Evolutionary conservation across 2,797 vertebrate genomes (phyloP), one percentile per base, ranked within the genome.

Genomic region (Iguana delicatissima): DNA sequence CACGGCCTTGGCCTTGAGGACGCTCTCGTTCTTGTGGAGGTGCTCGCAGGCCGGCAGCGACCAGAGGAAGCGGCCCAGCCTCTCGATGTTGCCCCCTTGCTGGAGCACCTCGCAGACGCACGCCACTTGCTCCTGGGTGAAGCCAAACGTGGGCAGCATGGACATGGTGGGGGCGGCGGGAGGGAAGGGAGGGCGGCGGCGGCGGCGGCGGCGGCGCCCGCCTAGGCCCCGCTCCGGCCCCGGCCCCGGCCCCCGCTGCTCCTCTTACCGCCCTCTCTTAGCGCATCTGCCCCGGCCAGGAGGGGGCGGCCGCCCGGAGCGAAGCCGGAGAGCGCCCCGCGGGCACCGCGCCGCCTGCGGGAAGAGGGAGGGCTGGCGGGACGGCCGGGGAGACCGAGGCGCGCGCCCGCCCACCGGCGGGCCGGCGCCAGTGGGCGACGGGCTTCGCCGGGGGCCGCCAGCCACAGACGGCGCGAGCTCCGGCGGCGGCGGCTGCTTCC

Each of bases 71-170:
- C 99, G 98, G 52, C 99, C 99, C 95, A 99, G 98, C 74, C 99
- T 96, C 97, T 99, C 99, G 94, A 99, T 99, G 97, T 99, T 99
- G 91, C 99, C 99, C 77, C 99, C 99, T 97, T 99, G 99, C 94
- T 99, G 99, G 93, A 99, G 98, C 91, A 99, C 99, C 91, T 99
- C 98, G 94, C 98, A 99, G 90, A 99, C 98, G 95, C 99, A 99
- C 93, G 99, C 98, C 94, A 99, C 99, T 98, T 99, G 99, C 97
- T 99, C 99, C 97, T 99, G 99, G 96, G 99, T 99, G 97, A 99
- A 99, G 95, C 99, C 99, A 97, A 99, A 99, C 80, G 99, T 99
- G 94, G 99, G 99, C 95, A 99, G 98, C 99, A 99, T 98, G 96
- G 99, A 99, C 99, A 99, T 99, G 98, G 96, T 98, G 62, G 46